phyloP scores from a whole-genome alignment of 2,797 vertebrate species.

The Falco berigora region DNA sequence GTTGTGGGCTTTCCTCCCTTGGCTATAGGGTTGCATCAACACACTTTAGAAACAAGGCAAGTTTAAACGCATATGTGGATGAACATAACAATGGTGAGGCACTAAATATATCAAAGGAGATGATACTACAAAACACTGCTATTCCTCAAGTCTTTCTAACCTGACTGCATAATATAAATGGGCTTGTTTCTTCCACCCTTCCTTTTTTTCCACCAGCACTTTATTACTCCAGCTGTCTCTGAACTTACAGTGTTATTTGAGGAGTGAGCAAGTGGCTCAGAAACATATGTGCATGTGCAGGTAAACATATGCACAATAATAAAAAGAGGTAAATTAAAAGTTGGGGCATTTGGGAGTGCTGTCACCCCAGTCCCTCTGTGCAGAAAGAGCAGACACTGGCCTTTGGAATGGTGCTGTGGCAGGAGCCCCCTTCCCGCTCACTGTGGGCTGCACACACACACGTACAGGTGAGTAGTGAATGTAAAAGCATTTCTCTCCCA shows the following conservation, averaged over 20 bases:
- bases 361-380: background rate
- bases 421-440: background rate
- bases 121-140: background rate
- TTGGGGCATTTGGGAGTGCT: background rate
- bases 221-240: background rate
- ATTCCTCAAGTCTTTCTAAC: background rate
- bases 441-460: background rate
- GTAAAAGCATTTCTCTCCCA: background rate
- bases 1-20: background rate
- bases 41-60: background rate
- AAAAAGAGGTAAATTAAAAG: background rate
- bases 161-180: background rate
- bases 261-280: background rate
- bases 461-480: background rate
- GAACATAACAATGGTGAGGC: background rate
- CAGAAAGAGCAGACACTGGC: background rate
- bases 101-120: background rate
- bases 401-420: background rate
- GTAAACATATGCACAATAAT: background rate
- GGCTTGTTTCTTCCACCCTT: background rate
- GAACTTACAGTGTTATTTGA: background rate
- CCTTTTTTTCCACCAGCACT: background rate
- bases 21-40: background rate
- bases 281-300: fast-evolving
- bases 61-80: background rate